These are phyloP conservation scores for Mizuhopecten yessoensis DNA, from an alignment of 1,140 invertebrate species.

Conservation along the genomic window DNA sequence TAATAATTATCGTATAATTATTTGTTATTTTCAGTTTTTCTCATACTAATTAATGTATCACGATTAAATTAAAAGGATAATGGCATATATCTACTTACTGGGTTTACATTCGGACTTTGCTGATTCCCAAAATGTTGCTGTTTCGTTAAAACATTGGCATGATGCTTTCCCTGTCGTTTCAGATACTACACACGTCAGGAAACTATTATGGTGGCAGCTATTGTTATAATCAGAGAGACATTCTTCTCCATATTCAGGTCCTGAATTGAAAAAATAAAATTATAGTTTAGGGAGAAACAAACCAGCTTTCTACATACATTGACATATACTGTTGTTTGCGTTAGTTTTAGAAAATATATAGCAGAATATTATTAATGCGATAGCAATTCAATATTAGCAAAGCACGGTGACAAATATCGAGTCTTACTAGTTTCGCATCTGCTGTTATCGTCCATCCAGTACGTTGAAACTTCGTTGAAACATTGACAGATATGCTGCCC, in stretches of 20 bases:
- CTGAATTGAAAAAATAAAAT: background rate
- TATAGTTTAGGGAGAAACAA: no score
- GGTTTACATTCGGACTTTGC: background rate
- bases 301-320: no score
- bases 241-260: slow-evolving; percentile 14
- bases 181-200: background rate
- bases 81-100: background rate
- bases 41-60: no score
- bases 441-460: background rate
- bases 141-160: background rate
- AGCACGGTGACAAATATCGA: no score
- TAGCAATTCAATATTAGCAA: no score
- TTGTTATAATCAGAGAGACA: background rate
- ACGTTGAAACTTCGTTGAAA: background rate
- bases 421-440: background rate
- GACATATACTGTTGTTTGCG: no score
- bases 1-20: no score
- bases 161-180: background rate
- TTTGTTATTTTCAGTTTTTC: no score
- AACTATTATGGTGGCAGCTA: background rate
- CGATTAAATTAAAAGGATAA: no score
- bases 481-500: background rate
- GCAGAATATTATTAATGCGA: no score
- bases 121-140: background rate
- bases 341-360: no score